These are phyloP conservation scores for Callipepla californica DNA, from an alignment of 2,113 vertebrate species.

Conservation along the genomic window DNA sequence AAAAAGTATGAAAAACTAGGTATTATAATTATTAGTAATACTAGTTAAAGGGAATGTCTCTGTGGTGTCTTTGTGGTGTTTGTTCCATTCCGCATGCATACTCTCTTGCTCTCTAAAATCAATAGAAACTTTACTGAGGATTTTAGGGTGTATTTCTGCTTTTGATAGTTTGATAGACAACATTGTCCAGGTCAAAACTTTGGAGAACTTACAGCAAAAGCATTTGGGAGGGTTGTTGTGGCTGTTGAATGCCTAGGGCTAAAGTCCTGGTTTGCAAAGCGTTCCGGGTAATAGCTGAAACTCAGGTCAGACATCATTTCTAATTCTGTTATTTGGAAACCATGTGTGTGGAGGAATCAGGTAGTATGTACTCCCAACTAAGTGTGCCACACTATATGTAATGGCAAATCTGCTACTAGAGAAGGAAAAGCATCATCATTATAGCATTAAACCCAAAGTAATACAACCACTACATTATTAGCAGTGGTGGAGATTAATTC, in stretches of 20 bases:
- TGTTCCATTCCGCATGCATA: background rate
- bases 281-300: background rate
- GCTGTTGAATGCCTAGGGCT: background rate
- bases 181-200: background rate
- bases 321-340: background rate
- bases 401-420: constrained; percentile 27
- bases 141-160: background rate
- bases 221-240: background rate
- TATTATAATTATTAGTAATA: background rate
- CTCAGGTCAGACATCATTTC: background rate
- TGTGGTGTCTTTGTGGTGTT: background rate
- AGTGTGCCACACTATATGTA: background rate
- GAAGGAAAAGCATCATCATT: background rate
- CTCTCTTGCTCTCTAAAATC: background rate
- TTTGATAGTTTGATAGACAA: background rate
- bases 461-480: background rate
- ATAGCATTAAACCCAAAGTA: background rate
- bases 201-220: background rate
- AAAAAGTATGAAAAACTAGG: background rate
- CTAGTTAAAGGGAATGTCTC: background rate
- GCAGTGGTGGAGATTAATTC: background rate
- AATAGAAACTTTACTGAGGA: background rate
- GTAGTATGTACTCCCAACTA: background rate
- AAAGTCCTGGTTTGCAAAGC: background rate
- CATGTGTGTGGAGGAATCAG: background rate